phyloP scores from a whole-genome alignment of 2,888 invertebrate species.

The Dugesia japonica region DNA sequence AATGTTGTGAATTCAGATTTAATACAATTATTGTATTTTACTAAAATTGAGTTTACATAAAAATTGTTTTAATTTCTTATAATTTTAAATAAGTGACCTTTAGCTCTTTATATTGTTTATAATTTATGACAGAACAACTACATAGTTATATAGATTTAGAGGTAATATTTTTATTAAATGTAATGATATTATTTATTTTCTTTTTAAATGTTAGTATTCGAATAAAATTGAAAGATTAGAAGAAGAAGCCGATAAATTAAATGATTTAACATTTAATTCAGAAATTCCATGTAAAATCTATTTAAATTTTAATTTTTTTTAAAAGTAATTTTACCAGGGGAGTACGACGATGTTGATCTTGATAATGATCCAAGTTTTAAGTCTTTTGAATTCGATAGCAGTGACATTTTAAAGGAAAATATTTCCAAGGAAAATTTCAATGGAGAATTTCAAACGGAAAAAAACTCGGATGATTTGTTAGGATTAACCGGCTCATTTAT shows the following conservation, averaged over 20 bases:
- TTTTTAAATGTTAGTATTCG: neutral
- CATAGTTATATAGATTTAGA: neutral
- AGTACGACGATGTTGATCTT: neutral
- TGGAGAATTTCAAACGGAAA: neutral
- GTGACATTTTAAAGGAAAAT: neutral
- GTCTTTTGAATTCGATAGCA: neutral
- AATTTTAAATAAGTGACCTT: slow-evolving; percentile 10
- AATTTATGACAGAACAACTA: slow-evolving; percentile 13
- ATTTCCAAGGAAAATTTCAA: neutral
- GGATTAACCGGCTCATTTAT: neutral
- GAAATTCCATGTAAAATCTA: neutral
- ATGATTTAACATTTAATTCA: neutral
- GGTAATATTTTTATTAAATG: neutral
- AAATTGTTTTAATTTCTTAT: slow-evolving; percentile 4
- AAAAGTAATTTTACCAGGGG: neutral
- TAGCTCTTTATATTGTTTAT: slow-evolving; percentile 15
- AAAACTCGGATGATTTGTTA: neutral
- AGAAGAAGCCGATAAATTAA: slow-evolving; percentile 11
- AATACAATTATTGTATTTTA: no score
- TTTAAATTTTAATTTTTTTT: no score
- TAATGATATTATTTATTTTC: neutral
- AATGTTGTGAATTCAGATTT: no score
- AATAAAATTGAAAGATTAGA: neutral
- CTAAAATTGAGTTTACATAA: neutral
- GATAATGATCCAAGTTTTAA: neutral